Conservation (phyloP, 2,113 vertebrate species). For the Gobiocypris rarus region DNA sequence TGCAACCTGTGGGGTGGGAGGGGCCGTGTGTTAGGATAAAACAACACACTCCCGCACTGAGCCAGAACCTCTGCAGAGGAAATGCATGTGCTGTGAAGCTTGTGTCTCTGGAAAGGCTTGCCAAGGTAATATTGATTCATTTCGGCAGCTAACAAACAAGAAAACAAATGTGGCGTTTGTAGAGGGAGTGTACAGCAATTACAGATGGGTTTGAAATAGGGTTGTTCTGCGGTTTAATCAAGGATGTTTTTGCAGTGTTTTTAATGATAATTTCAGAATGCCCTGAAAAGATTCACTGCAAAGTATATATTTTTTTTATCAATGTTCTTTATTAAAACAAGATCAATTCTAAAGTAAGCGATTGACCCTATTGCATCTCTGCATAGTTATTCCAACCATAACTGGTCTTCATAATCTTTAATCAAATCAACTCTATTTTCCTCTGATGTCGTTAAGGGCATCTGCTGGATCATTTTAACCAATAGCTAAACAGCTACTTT, state of each 20-base stretch:
- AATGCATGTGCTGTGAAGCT: neutral
- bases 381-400: neutral
- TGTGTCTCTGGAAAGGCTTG: constrained; percentile 23
- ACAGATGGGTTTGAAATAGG: neutral
- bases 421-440: neutral
- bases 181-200: constrained; percentile 19
- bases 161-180: constrained; percentile 20
- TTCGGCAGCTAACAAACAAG: constrained; percentile 29
- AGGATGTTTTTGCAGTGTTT: neutral
- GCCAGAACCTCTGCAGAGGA: constrained; percentile 12
- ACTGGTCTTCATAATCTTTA: neutral
- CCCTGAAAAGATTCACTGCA: neutral
- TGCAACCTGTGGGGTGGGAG: constrained; percentile 44
- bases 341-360: neutral
- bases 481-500: neutral
- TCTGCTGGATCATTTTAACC: neutral
- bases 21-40: constrained; percentile 29
- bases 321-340: neutral
- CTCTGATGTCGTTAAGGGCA: neutral
- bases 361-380: neutral
- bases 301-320: neutral
- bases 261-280: neutral
- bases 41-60: constrained; percentile 43
- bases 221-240: neutral
- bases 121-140: constrained; percentile 31